These are phyloP conservation scores for Serranus cabrilla DNA, from an alignment of 2,797 vertebrate species.

Conservation along the genomic window DNA sequence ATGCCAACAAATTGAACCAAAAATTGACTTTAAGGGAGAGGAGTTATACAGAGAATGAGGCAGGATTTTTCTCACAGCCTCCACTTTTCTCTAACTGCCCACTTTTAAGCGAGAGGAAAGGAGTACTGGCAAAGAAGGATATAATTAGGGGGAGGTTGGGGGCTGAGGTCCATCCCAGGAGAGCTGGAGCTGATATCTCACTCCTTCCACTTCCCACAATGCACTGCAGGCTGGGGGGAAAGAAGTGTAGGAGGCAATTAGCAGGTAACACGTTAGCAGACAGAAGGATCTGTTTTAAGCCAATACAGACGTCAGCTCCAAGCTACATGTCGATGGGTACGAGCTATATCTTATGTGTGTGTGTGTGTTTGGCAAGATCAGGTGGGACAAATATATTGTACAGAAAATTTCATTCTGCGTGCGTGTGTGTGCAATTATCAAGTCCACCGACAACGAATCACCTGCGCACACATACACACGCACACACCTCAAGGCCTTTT, in stretches of 20 bases:
- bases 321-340: slow-evolving; percentile 35
- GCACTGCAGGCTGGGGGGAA: slow-evolving; percentile 33
- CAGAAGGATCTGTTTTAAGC: slow-evolving; percentile 47
- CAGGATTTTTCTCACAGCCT: slow-evolving; percentile 24
- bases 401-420: slow-evolving; percentile 23
- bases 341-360: slow-evolving; percentile 9
- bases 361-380: slow-evolving; percentile 24
- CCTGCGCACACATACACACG: neutral
- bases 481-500: slow-evolving; percentile 49
- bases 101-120: slow-evolving; percentile 29
- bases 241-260: slow-evolving; percentile 68
- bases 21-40: slow-evolving; percentile 4
- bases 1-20: slow-evolving; percentile 18
- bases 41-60: slow-evolving; percentile 1
- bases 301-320: slow-evolving; percentile 42
- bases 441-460: slow-evolving; percentile 30
- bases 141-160: slow-evolving; percentile 61
- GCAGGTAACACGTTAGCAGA: slow-evolving; percentile 59
- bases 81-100: slow-evolving; percentile 39
- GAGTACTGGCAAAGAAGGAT: slow-evolving; percentile 15
- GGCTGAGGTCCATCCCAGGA: slow-evolving; percentile 51
- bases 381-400: slow-evolving; percentile 45
- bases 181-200: slow-evolving; percentile 54
- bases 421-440: slow-evolving; percentile 35
- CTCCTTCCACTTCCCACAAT: slow-evolving; percentile 66